These are phyloP conservation scores for Dyspetes luteomarginatus DNA, from an alignment of 2,888 invertebrate genomes.

Conservation along the genomic window DNA sequence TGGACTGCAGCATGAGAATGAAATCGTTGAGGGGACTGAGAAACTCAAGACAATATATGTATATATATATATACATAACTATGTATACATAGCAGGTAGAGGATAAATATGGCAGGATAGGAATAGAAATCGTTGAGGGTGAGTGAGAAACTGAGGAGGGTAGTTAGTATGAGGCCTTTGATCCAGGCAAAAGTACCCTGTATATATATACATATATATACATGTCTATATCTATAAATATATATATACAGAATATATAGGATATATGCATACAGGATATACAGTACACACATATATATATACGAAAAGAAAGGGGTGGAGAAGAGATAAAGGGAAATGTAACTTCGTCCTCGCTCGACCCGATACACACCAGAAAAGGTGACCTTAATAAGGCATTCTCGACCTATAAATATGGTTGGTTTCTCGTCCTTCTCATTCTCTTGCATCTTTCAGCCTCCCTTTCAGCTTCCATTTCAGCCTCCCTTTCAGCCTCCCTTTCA, in stretches of 20 bases:
- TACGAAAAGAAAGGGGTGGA: conserved; percentile 7
- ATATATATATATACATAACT: conserved; percentile 6
- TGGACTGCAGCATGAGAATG: background rate
- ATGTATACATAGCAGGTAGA: background rate
- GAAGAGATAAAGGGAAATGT: conserved; percentile 36
- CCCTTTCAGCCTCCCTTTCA: conserved; percentile 18
- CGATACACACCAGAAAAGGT: conserved; percentile 41
- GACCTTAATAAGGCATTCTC: conserved; percentile 61
- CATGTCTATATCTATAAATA: too few relatives aligned
- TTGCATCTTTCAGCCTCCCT: background rate
- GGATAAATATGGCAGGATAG: background rate
- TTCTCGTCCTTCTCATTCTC: conserved; percentile 35
- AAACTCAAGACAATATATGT: too few relatives aligned
- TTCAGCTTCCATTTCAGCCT: too few relatives aligned
- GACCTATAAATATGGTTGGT: conserved; percentile 26
- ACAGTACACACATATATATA: background rate
- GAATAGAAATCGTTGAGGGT: background rate
- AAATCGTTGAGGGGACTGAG: background rate
- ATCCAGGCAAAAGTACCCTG: conserved; percentile 51
- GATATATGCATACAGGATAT: too few relatives aligned
- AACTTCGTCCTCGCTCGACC: conserved; percentile 44
- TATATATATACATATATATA: background rate
- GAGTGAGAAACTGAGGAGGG: conserved; percentile 55
- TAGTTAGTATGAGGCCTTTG: conserved; percentile 56
- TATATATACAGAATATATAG: too few relatives aligned